A percentile compares a stretch with the other conserved stretches of the same genome.
These are phyloP conservation scores for Littorina saxatilis DNA, from an alignment of 1,140 invertebrate genomes.

Conservation along the genomic window DNA sequence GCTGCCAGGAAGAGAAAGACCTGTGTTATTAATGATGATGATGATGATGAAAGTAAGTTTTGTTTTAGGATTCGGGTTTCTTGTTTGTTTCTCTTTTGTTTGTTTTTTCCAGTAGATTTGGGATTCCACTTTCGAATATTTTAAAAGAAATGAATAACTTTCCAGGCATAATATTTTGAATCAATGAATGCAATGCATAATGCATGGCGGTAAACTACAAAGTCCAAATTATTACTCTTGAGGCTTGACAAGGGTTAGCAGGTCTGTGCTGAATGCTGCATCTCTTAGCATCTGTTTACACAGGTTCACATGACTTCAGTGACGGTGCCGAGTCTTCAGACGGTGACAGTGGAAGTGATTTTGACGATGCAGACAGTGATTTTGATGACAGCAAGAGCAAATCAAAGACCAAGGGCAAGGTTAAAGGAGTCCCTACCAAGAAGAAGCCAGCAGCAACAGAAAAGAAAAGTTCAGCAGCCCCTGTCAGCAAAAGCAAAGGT, in stretches of 20 bases:
- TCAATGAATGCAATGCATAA: no score
- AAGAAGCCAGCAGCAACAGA: background rate
- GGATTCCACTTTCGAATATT: no score
- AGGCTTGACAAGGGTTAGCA: no score
- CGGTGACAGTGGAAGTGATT: slow-evolving; percentile 22
- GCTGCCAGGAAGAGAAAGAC: background rate
- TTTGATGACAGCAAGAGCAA: slow-evolving; percentile 14
- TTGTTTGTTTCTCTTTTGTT: background rate
- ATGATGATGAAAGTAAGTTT: background rate
- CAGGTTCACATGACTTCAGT: slow-evolving; percentile 15
- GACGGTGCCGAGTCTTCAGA: slow-evolving; percentile 8
- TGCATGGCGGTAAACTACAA: no score
- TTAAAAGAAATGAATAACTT: no score
- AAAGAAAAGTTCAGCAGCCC: background rate
- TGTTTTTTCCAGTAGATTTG: background rate
- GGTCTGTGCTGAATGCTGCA: no score
- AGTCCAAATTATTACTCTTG: no score
- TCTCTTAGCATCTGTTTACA: no score
- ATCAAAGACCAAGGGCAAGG: slow-evolving; percentile 7
- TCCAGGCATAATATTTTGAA: no score
- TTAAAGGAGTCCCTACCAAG: background rate
- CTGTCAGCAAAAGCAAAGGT: no score
- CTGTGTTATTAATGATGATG: slow-evolving; percentile 4
- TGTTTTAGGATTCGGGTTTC: no score
- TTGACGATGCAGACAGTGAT: slow-evolving; percentile 6